These are phyloP conservation scores for Tanaodytes sp. DNA, from an alignment of 2,888 invertebrate species.

Conservation along the genomic window DNA sequence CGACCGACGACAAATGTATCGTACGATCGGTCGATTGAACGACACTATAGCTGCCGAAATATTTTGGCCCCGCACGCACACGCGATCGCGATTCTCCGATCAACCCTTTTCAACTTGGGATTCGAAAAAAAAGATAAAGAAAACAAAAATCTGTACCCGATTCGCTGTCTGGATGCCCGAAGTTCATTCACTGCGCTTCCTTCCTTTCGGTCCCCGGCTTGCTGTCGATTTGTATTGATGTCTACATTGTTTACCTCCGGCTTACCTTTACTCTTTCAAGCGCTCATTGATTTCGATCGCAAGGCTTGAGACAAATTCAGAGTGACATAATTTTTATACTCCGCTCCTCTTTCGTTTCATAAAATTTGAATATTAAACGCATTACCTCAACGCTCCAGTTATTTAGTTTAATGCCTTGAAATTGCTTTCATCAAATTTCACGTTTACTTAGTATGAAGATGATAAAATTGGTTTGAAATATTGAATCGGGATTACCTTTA, in stretches of 20 bases:
- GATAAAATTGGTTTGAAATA: too few relatives aligned
- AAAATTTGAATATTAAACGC: slow-evolving; percentile 37
- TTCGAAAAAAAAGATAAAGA: slow-evolving; percentile 39
- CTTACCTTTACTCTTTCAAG: slow-evolving; percentile 16
- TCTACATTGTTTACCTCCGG: slow-evolving; percentile 32
- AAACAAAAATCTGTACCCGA: slow-evolving; percentile 33
- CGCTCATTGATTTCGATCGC: slow-evolving; percentile 30
- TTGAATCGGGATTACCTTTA: too few relatives aligned
- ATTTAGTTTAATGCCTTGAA: not conserved
- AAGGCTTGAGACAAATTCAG: slow-evolving; percentile 26
- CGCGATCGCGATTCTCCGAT: slow-evolving; percentile 44
- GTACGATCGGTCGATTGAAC: slow-evolving; percentile 39
- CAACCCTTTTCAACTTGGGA: slow-evolving; percentile 51
- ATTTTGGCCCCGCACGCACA: slow-evolving; percentile 25
- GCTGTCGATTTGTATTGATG: slow-evolving; percentile 41
- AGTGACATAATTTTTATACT: slow-evolving; percentile 41
- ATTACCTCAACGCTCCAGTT: slow-evolving; percentile 22
- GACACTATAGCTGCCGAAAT: slow-evolving; percentile 1
- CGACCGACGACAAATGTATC: slow-evolving; percentile 53
- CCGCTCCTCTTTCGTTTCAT: slow-evolving; percentile 20
- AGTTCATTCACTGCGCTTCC: slow-evolving; percentile 27
- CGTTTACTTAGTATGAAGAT: too few relatives aligned
- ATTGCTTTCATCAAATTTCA: not conserved
- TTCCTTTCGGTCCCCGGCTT: slow-evolving; percentile 8
- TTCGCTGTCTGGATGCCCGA: slow-evolving; percentile 38